Evolutionary conservation across 1,140 invertebrate genomes (phyloP), one percentile per base, ranked within the genome.

Genomic region (Eufriesea mexicana): DNA sequence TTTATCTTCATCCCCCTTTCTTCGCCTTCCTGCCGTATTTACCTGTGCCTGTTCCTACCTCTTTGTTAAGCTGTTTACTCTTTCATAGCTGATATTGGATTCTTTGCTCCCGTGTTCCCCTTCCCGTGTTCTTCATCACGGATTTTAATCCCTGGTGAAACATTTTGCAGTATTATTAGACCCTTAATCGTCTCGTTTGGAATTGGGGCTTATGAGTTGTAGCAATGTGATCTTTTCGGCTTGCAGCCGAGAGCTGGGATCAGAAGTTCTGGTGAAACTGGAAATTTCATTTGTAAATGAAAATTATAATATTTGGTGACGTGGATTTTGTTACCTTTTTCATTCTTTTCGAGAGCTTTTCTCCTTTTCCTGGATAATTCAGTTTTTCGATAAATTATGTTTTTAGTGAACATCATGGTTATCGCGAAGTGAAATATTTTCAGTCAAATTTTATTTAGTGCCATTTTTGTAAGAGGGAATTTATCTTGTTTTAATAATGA

Each of bases 21-120:
- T 9, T 7, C n/a, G 54, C 25, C 42, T 23, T 70, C 10, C 10
- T 9, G n/a, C n/a, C n/a, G 16, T 28, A 70, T 81, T 81, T 57
- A 35, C n/a, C 2, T 45, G 45, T 25, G 57, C 35, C 42, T 55
- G 59, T 74, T 49, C 49, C 49, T 5, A 23, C 7, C 35, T 47
- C 23, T 73, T 80, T 64, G 49, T 72, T 64, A 45, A 66, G n/a
- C 70, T 25, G 79, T 54, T 74, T 66, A 45, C 77, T 51, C 55
- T 71, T 62, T 51, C 66, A 14, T 61, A 25, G 25, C 45, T 71
- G 70, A 66, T 66, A 81, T 75, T 54, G 51, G 35, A 75, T 57
- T 47, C 28, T 14, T 72, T 25, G n/a, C 35, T 16, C 35, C 16
- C 10, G 23, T 25, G 8, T 28, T 42, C 45, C 5, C 18, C 55